Conservation (phyloP, 2,113 vertebrate genomes). For the Hippocampus barbouri region DNA sequence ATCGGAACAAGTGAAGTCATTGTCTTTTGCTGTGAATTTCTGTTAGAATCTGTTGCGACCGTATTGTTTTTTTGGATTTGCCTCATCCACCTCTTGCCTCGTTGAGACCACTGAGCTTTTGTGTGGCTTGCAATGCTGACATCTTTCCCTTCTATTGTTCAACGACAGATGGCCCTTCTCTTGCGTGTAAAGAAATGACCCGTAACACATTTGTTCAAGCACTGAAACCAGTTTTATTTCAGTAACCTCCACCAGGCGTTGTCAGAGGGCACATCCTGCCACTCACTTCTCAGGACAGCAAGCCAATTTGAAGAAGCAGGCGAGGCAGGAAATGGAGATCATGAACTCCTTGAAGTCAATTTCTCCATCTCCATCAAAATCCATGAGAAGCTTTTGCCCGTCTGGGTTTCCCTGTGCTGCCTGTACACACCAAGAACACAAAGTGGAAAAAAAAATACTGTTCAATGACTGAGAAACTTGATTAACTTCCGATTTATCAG, state of each 20-base stretch:
- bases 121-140: not conserved
- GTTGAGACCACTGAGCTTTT: not conserved
- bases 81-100: not conserved
- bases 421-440: slow-evolving; percentile 14
- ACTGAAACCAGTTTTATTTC: not conserved
- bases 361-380: slow-evolving; percentile 61
- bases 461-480: no score
- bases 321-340: slow-evolving; percentile 58
- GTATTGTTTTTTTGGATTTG: not conserved
- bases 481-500: no score
- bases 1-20: not conserved
- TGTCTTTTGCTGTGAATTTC: no score
- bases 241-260: not conserved
- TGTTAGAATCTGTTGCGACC: not conserved
- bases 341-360: slow-evolving; percentile 78
- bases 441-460: no score
- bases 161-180: not conserved
- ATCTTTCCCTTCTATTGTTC: not conserved
- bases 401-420: slow-evolving; percentile 47
- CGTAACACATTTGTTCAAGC: not conserved
- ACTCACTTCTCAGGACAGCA: slow-evolving; percentile 10
- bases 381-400: slow-evolving; percentile 67
- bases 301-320: slow-evolving; percentile 55
- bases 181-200: not conserved
- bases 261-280: not conserved